phyloP scores from a whole-genome alignment of 2,888 invertebrate species.

The Diachrysia chrysitis region DNA sequence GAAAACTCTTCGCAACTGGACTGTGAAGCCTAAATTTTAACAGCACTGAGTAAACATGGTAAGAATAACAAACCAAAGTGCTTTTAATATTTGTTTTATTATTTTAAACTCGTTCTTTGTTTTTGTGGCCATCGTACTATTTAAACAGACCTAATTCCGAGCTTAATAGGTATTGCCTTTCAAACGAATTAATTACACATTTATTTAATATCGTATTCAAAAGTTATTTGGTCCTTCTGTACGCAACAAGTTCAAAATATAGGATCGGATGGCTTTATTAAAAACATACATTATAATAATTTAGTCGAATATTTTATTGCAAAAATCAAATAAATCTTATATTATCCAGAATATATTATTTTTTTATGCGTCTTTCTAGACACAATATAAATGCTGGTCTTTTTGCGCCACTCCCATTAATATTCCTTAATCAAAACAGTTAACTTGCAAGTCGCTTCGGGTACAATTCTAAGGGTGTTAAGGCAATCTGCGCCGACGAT shows the following conservation, averaged over 20 bases:
- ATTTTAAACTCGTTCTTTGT: constrained; percentile 1
- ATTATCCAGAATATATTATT: neutral
- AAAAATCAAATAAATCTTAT: no score
- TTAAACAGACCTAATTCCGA: neutral
- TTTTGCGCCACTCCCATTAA: constrained; percentile 32
- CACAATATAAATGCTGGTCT: neutral
- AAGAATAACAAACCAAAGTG: neutral
- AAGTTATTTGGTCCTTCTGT: no score
- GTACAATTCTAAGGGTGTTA: constrained; percentile 60
- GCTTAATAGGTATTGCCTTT: no score
- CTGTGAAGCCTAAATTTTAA: neutral
- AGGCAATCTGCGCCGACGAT: constrained; percentile 65
- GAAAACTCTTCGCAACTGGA: neutral
- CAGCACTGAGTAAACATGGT: neutral
- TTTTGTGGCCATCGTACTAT: neutral
- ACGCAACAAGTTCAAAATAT: no score
- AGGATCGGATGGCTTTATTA: neutral
- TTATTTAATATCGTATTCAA: no score
- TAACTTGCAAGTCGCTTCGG: constrained; percentile 40
- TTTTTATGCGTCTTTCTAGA: neutral
- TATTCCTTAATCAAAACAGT: constrained; percentile 43
- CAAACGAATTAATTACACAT: no score
- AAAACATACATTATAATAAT: neutral
- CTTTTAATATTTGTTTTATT: neutral
- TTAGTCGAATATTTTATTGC: no score